These are phyloP conservation scores for Tholera decimalis DNA, from an alignment of 2,888 invertebrate genomes.

Conservation along the genomic window DNA sequence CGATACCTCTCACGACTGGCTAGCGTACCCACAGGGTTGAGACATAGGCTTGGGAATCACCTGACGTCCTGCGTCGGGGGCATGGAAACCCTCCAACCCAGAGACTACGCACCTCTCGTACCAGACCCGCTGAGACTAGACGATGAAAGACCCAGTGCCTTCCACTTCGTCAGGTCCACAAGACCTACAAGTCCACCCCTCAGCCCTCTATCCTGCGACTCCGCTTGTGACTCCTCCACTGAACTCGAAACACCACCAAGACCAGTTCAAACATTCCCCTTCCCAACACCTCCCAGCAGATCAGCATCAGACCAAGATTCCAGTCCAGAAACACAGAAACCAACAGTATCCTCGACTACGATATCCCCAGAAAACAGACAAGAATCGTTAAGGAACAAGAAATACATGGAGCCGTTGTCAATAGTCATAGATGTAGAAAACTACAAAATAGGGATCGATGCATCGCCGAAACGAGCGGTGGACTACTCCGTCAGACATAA, in stretches of 20 bases:
- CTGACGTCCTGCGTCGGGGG: constrained; percentile 92
- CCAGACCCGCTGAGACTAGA: constrained; percentile 89
- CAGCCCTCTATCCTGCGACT: constrained; percentile 94
- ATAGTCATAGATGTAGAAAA: constrained; percentile 89
- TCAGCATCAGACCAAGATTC: constrained; percentile 91
- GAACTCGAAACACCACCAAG: constrained; percentile 90
- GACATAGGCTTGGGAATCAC: constrained; percentile 93
- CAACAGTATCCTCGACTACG: constrained; percentile 90
- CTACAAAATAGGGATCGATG: constrained; percentile 88
- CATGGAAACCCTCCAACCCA: constrained; percentile 83
- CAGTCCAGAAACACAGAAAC: constrained; percentile 88
- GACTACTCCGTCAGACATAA: constrained; percentile 87
- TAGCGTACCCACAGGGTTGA: constrained; percentile 91
- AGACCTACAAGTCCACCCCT: constrained; percentile 93
- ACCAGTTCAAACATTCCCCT: constrained; percentile 84
- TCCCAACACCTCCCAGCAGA: constrained; percentile 92
- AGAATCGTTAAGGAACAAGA: constrained; percentile 80
- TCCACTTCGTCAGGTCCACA: constrained; percentile 83
- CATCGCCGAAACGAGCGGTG: constrained; percentile 87
- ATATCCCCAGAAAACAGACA: constrained; percentile 87
- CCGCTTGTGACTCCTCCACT: constrained; percentile 92
- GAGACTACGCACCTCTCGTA: constrained; percentile 90
- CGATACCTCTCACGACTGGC: constrained; percentile 93
- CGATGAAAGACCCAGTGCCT: constrained; percentile 86
- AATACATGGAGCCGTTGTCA: constrained; percentile 86